Evolutionary conservation across 2,113 vertebrate genomes (phyloP).

Genomic region (Trinectes maculatus): DNA sequence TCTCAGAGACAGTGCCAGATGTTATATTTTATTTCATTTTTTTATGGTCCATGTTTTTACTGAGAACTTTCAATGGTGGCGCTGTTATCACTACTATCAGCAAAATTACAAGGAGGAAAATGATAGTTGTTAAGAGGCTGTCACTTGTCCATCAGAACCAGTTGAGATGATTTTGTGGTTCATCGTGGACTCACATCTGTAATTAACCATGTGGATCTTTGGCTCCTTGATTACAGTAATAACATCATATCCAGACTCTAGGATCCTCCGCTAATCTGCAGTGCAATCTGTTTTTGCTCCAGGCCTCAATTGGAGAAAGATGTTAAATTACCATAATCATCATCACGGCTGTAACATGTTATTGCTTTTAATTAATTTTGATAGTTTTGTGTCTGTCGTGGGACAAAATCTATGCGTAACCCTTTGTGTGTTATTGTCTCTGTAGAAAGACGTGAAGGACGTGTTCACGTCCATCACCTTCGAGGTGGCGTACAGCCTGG

Average conservation of each 20-base stretch:
- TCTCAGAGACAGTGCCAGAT: slow-evolving; percentile 62
- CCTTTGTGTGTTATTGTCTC: slow-evolving; percentile 49
- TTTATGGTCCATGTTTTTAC: not conserved
- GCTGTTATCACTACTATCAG: slow-evolving; percentile 14
- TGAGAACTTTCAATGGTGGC: slow-evolving; percentile 12
- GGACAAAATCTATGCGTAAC: not conserved
- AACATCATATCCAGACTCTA: slow-evolving; percentile 39
- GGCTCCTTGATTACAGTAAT: slow-evolving; percentile 14
- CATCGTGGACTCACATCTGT: slow-evolving; percentile 15
- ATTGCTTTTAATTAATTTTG: slow-evolving; percentile 32
- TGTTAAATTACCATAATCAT: slow-evolving; percentile 40
- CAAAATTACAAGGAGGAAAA: slow-evolving; percentile 9
- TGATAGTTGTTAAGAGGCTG: slow-evolving; percentile 11
- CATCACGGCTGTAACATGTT: slow-evolving; percentile 17
- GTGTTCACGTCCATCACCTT: slow-evolving; percentile 95
- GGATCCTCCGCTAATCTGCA: slow-evolving; percentile 41
- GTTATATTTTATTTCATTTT: slow-evolving; percentile 16
- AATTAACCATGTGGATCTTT: slow-evolving; percentile 29
- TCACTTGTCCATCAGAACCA: slow-evolving; percentile 25
- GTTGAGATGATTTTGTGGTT: slow-evolving; percentile 22
- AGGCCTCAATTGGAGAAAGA: slow-evolving; percentile 44
- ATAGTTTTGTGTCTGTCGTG: not conserved
- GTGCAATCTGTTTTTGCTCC: slow-evolving; percentile 29
- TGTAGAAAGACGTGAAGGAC: slow-evolving; percentile 92
- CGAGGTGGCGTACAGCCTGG: slow-evolving; percentile 90